Percentiles rank a stretch among this genome's conserved stretches.
Evolutionary conservation across 2,888 invertebrate genomes (phyloP).

Genomic region (Meloe dianella): DNA sequence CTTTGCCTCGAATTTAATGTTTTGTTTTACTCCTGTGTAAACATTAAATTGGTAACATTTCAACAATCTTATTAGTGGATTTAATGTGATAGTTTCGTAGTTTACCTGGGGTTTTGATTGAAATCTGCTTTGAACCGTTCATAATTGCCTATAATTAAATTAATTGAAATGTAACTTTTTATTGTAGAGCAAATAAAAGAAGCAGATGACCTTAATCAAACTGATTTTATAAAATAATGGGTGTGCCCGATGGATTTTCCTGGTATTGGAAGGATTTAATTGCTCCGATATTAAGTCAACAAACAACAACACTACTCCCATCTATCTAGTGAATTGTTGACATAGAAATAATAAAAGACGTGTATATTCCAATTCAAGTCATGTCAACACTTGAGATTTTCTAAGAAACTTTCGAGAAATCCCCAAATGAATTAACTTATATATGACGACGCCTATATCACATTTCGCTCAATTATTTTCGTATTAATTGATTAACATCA

Average conservation of each 20-base stretch:
- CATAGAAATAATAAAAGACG: neutral
- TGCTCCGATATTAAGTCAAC: neutral
- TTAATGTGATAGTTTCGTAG: neutral
- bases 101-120: neutral
- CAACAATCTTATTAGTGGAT: slow-evolving; percentile 6
- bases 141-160: neutral
- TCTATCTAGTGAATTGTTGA: neutral
- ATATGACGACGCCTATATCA: slow-evolving; percentile 19
- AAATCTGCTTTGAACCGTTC: neutral
- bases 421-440: neutral
- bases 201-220: neutral
- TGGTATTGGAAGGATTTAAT: neutral
- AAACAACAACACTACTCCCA: too few species aligned
- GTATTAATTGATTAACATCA: slow-evolving; percentile 37
- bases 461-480: slow-evolving; percentile 8
- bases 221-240: neutral
- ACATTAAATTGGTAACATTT: slow-evolving; percentile 22
- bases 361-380: neutral
- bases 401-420: neutral
- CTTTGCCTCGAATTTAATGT: slow-evolving; percentile 17
- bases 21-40: slow-evolving; percentile 18
- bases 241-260: neutral
- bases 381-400: neutral
- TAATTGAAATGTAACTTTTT: neutral
- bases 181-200: neutral